Evolutionary conservation across 2,888 invertebrate species (phyloP), one percentile per base, ranked within the genome.

Genomic region (Epinotia demarniana): DNA sequence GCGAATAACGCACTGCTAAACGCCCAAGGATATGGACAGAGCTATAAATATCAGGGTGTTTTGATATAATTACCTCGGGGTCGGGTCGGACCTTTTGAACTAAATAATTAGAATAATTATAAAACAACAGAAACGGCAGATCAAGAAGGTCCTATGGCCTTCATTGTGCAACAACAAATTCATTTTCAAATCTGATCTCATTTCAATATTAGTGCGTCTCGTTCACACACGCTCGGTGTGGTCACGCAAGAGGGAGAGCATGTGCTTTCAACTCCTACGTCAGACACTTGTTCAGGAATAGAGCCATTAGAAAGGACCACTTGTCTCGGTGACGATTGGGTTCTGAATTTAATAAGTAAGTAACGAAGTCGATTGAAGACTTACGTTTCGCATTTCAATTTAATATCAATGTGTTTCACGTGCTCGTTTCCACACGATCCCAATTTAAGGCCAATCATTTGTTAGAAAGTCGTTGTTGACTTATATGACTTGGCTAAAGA

Each of bases 81-180:
- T 33, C 5, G 33, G 33, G 33, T 60, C 60, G 16, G 60, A 60
- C 33, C 27, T 33, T 60, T 27, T 3, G 8, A 27, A 60, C 60
- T 60, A 60, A 60, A 19, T 33, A 60, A 60, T 60, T 33, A 16
- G 13, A 60, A 60, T 60, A 60, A 60, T 60, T 23, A 60, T 60
- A 33, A 60, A 58, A 27, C 3, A 60, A 60, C 27, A 60, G 23
- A 27, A 11, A 16, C 60, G 16, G 4, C 16, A 16, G 60, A 27
- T 27, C 46, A 46, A 2, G 12, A 58, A 23, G 23, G 58, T 11
- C 18, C 19, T 19, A 3, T 33, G 9, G 19, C 18, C 18, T n/a
- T 57, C 9, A 18, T 3, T n/a, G 27, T 58, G 23, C 23, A 23
- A 12, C 19, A 19, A 3, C 11, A 23, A 58, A 23, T 23, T 12